Conservation (phyloP, 2,888 invertebrate genomes). For the Tetheella fluctuosa region DNA sequence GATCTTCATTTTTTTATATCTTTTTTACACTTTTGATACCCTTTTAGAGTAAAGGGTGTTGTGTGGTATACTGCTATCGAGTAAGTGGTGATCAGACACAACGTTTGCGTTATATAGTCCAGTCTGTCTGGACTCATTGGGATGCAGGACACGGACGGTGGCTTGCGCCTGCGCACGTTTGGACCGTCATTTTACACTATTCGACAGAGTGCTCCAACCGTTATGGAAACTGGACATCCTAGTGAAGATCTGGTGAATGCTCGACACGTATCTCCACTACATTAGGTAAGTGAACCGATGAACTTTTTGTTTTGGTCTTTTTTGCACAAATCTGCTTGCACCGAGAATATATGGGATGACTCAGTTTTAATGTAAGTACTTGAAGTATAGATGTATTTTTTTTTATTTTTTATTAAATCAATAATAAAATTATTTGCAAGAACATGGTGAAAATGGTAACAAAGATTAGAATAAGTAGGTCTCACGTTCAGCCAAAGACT, state of each 20-base stretch:
- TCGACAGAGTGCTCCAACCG: slow-evolving; percentile 68
- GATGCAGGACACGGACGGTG: slow-evolving; percentile 63
- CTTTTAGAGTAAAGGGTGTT: slow-evolving; percentile 54
- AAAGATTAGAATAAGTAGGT: too few relatives aligned
- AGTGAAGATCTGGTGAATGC: slow-evolving; percentile 56
- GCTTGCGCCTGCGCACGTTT: slow-evolving; percentile 58
- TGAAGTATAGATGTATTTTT: too few relatives aligned
- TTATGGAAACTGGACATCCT: slow-evolving; percentile 69
- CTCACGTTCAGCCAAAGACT: too few relatives aligned
- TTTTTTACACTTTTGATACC: slow-evolving; percentile 39
- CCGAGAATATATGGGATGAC: slow-evolving; percentile 25
- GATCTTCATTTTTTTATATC: slow-evolving; percentile 55
- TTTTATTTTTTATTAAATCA: too few relatives aligned
- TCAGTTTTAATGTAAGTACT: slow-evolving; percentile 18
- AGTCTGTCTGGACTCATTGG: slow-evolving; percentile 68
- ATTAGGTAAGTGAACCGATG: slow-evolving; percentile 56
- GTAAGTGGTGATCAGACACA: slow-evolving; percentile 54
- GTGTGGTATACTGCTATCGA: slow-evolving; percentile 52
- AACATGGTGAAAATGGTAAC: too few relatives aligned
- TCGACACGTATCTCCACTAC: slow-evolving; percentile 55
- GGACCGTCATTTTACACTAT: slow-evolving; percentile 62
- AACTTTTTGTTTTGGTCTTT: slow-evolving; percentile 55
- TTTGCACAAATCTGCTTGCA: slow-evolving; percentile 38
- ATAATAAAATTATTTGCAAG: too few relatives aligned
- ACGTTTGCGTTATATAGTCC: slow-evolving; percentile 71